Conservation (phyloP, 1,140 invertebrate genomes). For the Trichonephila clavata region DNA sequence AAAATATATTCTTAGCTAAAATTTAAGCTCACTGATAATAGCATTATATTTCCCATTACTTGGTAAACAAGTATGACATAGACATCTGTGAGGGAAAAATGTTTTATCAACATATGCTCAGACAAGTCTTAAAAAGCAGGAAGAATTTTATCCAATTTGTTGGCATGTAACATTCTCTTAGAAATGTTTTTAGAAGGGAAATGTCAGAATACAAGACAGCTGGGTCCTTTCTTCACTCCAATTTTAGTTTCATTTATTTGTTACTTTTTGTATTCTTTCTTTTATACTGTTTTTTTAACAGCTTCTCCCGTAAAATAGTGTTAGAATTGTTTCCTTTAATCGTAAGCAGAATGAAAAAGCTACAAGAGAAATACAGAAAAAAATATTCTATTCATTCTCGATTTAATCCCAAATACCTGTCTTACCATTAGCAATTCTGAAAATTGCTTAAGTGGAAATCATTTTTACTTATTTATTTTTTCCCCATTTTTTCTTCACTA, state of each 20-base stretch:
- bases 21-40: constrained; percentile 20
- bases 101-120: constrained; percentile 16
- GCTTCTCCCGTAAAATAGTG: neutral
- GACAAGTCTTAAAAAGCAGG: neutral
- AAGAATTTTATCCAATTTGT: constrained; percentile 1
- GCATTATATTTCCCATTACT: constrained; percentile 22
- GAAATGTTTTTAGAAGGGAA: neutral
- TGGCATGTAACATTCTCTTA: neutral
- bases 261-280: neutral
- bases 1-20: constrained; percentile 8
- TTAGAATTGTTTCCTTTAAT: constrained; percentile 23
- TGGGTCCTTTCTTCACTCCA: neutral
- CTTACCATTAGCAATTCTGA: too few relatives aligned
- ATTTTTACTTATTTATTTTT: too few relatives aligned
- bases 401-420: neutral
- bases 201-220: constrained; percentile 18
- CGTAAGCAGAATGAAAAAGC: neutral
- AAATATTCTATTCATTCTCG: neutral
- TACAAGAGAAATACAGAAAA: neutral
- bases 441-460: too few relatives aligned
- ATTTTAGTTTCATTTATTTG: neutral
- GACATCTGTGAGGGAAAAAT: constrained; percentile 34
- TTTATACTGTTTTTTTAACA: neutral
- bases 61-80: constrained; percentile 6
- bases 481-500: too few relatives aligned